Conservation (phyloP, 2,888 invertebrate genomes). For the Leptogaster cylindrica region DNA sequence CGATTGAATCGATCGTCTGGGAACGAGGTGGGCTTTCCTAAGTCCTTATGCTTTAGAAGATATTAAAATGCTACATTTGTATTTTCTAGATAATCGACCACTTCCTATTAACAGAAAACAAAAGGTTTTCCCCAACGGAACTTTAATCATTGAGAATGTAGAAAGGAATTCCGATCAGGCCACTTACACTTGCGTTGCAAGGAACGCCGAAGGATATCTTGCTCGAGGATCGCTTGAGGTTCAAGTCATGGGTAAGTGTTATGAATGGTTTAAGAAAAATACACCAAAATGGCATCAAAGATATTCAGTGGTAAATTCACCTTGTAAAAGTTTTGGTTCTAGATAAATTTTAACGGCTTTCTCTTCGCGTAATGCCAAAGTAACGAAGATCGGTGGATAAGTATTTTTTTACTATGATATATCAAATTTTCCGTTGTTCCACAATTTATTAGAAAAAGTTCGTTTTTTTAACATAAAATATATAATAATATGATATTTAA, state of each 20-base stretch:
- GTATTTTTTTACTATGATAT: no score
- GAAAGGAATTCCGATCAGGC: constrained; percentile 92
- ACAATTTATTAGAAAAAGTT: no score
- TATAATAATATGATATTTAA: no score
- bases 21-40: constrained; percentile 74
- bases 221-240: constrained; percentile 88
- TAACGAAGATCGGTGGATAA: no score
- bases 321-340: no score
- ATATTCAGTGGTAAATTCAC: no score
- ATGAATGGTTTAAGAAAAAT: constrained; percentile 23
- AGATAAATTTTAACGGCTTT: no score
- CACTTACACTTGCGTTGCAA: constrained; percentile 91
- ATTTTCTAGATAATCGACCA: constrained; percentile 71
- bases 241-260: constrained; percentile 94
- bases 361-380: no score
- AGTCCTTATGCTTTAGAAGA: background rate
- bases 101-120: constrained; percentile 94
- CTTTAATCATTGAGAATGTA: constrained; percentile 91
- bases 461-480: no score
- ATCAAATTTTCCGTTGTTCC: no score
- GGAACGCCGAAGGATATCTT: constrained; percentile 88
- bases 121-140: constrained; percentile 91
- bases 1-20: constrained; percentile 94
- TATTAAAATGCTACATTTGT: no score
- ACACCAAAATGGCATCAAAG: constrained; percentile 31